Evolutionary conservation across 1,140 invertebrate species (phyloP).

Genomic region (Onthophagus taurus): DNA sequence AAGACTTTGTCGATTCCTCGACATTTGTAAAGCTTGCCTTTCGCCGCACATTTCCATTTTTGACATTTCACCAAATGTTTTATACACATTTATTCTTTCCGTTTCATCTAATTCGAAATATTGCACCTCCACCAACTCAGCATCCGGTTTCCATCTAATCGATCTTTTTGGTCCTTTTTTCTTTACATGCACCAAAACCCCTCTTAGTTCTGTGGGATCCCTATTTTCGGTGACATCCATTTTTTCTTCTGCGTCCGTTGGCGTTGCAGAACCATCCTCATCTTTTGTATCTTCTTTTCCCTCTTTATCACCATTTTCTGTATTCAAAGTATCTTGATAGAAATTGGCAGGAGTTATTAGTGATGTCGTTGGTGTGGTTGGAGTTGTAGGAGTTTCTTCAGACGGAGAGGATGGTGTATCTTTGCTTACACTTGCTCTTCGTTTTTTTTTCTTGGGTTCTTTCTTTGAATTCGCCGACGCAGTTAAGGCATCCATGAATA

Average conservation of each 20-base stretch:
- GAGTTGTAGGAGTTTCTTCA: slow-evolving; percentile 25
- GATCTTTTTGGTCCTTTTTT: slow-evolving; percentile 69
- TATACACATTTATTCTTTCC: slow-evolving; percentile 88
- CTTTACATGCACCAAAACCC: slow-evolving; percentile 30
- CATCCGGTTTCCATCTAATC: slow-evolving; percentile 73
- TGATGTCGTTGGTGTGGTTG: slow-evolving; percentile 31
- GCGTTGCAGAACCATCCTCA: slow-evolving; percentile 1
- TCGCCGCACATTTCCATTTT: slow-evolving; percentile 79
- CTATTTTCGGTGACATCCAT: slow-evolving; percentile 15
- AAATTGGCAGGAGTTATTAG: slow-evolving; percentile 61
- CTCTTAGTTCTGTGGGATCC: slow-evolving; percentile 20
- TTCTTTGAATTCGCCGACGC: slow-evolving; percentile 62
- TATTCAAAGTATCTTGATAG: slow-evolving; percentile 84
- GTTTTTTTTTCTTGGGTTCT: slow-evolving; percentile 65
- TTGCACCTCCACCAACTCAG: slow-evolving; percentile 68
- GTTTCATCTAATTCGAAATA: slow-evolving; percentile 92
- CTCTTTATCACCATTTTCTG: slow-evolving; percentile 44
- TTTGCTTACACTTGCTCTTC: slow-evolving; percentile 54
- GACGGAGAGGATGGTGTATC: slow-evolving; percentile 44
- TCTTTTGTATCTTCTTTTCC: slow-evolving; percentile 19
- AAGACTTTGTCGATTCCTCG: slow-evolving; percentile 60
- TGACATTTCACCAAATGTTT: slow-evolving; percentile 87
- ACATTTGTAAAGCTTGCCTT: slow-evolving; percentile 69
- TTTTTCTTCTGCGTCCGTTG: slow-evolving; percentile 8
- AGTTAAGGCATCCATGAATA: slow-evolving; percentile 85